A percentile compares a stretch with the other conserved stretches of the same genome.
These are phyloP conservation scores for Caenorhabditis panamensis DNA, from an alignment of 2,888 invertebrate genomes.

Conservation along the genomic window DNA sequence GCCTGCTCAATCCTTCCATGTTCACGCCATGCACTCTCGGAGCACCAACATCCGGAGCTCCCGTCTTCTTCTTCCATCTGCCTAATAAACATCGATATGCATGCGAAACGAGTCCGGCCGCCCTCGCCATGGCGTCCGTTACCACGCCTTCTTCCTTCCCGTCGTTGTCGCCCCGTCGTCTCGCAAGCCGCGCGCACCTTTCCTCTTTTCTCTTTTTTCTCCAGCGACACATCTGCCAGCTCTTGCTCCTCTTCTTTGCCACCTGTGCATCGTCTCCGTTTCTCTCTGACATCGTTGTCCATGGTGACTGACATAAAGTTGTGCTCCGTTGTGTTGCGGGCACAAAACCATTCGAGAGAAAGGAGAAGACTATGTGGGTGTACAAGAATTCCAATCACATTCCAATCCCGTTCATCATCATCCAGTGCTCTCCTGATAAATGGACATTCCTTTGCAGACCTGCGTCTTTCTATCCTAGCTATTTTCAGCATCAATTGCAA, in stretches of 20 bases:
- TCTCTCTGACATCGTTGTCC: neutral
- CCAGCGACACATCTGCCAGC: constrained; percentile 28
- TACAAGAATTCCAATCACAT: neutral
- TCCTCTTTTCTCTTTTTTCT: constrained; percentile 22
- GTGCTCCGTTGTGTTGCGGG: no score
- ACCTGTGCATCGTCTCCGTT: constrained; percentile 11
- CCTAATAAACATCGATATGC: constrained; percentile 58
- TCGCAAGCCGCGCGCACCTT: constrained; percentile 24
- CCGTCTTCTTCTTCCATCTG: constrained; percentile 32
- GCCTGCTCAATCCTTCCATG: constrained; percentile 19
- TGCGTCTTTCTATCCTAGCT: neutral
- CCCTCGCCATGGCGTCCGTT: constrained; percentile 51
- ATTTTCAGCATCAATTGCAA: neutral
- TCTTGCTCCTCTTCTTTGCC: constrained; percentile 12
- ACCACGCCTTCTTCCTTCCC: constrained; percentile 38
- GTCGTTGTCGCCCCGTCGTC: neutral
- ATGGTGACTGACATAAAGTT: neutral
- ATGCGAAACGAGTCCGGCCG: constrained; percentile 31
- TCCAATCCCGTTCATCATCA: no score
- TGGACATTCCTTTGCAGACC: no score
- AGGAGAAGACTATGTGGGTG: neutral
- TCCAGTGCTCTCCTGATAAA: no score
- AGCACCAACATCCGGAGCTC: constrained; percentile 42
- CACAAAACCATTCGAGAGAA: no score
- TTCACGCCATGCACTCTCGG: constrained; percentile 53